Base-by-base conservation (phyloP, 2,888 invertebrate species). In the Sphaerophoria rueppellii region DNA sequence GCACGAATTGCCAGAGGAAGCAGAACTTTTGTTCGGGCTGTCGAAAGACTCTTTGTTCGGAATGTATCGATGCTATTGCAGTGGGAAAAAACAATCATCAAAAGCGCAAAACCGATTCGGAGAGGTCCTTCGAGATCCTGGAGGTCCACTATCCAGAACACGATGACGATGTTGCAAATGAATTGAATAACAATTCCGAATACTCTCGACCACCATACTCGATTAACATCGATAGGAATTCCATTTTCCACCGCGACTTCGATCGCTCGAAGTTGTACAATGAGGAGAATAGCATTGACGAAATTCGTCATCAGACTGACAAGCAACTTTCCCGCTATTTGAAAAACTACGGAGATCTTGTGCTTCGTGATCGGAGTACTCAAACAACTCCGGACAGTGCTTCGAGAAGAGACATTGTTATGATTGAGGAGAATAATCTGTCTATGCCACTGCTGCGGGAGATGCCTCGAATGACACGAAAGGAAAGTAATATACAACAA, bases 361-460 rank as follows among this genome's bases (percentile, higher is more conserved):
- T 89, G n/a, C 88, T 89, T 1, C 88, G 89, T 4, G 87, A 89
- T 77, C 88, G 89, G 2, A 89, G 90, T 58, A 91, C 91, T 40
- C 91, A 91, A 86, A 91, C 91, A 4, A 90, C 88, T 3, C 89
- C 90, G 0, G 87, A 88, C 5, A 87, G 88, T 2, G 74, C 88
- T 11, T 89, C 87, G 0, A 87, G 90, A 6, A 87, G 90, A 6
- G 90, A 91, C 87, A 87, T 90, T 46, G 90, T 91, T 4, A 78
- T 90, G 63, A 88, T 87, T 9, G 90, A 89, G 61, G 86, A 93
- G 91, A 89, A 90, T 16, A 91, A 92, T 52, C 90, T 95, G 46
- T 94, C 95, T 0, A 94, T 95, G 89, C 95, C 95, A 0, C 92
- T 95, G 32, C 89, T 95, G 77, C 93, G 94, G 82, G 95, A 94